Conservation (phyloP, 2,113 vertebrate species). For the Athene noctua region DNA sequence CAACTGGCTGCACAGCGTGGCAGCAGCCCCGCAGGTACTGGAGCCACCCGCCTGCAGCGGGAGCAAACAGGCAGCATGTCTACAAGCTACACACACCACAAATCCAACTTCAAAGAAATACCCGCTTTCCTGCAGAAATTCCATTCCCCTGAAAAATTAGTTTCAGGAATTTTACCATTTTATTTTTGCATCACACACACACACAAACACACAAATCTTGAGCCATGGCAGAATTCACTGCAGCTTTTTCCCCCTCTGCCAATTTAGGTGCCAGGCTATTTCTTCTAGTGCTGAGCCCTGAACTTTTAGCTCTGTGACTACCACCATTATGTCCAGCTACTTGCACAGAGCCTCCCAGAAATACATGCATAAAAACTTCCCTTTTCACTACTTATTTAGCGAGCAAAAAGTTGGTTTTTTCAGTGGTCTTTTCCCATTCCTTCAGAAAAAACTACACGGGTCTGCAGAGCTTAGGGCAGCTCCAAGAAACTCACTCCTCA, state of each 20-base stretch:
- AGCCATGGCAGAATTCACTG: not conserved
- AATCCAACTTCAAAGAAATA: not conserved
- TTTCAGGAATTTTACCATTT: not conserved
- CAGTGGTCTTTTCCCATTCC: not conserved
- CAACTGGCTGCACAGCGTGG: not conserved
- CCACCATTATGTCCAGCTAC: not conserved
- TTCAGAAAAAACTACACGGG: not conserved
- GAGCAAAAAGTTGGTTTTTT: not conserved
- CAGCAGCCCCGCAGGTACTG: not conserved
- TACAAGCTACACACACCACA: not conserved
- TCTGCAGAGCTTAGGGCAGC: not conserved
- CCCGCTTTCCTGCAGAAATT: not conserved
- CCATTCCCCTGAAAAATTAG: not conserved
- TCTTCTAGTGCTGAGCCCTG: not conserved
- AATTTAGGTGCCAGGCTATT: not conserved
- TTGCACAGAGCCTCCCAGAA: not conserved
- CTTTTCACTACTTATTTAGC: not conserved
- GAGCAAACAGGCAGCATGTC: accelerated
- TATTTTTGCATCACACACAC: not conserved
- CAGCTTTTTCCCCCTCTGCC: not conserved
- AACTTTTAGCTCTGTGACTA: not conserved
- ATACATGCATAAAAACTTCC: not conserved
- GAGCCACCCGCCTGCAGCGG: not conserved
- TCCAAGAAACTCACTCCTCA: not conserved
- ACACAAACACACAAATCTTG: not conserved